These are phyloP conservation scores for Atlantisia rogersi DNA, from an alignment of 2,113 vertebrate genomes.

Conservation along the genomic window DNA sequence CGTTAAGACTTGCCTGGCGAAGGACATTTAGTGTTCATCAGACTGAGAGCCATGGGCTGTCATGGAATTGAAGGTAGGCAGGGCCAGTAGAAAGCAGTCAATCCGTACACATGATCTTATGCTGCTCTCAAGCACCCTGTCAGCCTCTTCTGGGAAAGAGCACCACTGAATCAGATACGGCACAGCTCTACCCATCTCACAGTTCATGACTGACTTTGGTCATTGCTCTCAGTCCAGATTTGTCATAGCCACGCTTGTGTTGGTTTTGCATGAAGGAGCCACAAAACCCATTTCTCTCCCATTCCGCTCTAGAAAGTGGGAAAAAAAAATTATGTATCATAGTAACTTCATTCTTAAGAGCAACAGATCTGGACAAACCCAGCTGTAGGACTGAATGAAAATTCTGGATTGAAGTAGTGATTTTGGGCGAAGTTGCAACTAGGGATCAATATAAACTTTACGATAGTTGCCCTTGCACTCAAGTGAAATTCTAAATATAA, in stretches of 20 bases:
- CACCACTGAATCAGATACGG: background rate
- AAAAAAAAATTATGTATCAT: background rate
- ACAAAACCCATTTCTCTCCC: background rate
- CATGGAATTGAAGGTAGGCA: background rate
- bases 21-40: background rate
- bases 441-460: background rate
- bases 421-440: background rate
- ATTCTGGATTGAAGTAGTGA: background rate
- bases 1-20: background rate
- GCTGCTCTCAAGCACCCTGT: background rate
- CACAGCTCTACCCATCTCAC: background rate
- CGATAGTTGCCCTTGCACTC: background rate
- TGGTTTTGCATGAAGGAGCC: background rate
- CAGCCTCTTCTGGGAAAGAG: background rate
- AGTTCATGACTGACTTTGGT: background rate
- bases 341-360: background rate
- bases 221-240: background rate
- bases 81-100: background rate
- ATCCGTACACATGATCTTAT: fast-evolving
- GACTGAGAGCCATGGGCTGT: background rate
- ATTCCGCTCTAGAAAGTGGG: background rate
- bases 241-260: background rate
- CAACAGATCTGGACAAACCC: background rate
- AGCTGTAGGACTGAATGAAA: background rate
- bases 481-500: background rate